phyloP scores from a whole-genome alignment of 1,140 invertebrate genomes.

The Cepaea nemoralis region DNA sequence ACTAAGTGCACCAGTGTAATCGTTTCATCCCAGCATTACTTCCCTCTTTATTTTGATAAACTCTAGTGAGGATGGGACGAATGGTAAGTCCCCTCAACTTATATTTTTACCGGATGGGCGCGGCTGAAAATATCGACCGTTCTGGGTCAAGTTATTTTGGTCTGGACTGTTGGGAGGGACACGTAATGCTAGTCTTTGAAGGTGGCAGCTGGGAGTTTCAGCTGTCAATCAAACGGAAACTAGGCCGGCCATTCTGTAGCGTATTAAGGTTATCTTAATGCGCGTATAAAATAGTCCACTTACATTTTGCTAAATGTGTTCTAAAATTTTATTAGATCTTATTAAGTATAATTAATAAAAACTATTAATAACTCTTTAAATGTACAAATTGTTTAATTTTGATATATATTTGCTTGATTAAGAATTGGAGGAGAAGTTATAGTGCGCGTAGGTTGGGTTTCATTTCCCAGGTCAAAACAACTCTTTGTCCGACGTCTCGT shows the following conservation, averaged over 20 bases:
- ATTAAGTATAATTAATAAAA: neutral
- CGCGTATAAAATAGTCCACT: neutral
- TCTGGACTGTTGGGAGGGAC: conserved; percentile 12
- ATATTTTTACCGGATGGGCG: conserved; percentile 16
- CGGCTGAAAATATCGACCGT: conserved; percentile 33
- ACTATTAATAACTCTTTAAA: neutral
- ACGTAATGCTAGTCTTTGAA: conserved; percentile 21
- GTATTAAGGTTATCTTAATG: neutral
- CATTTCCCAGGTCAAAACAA: conserved; percentile 28
- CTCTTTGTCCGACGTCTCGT: conserved; percentile 30
- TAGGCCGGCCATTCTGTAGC: conserved; percentile 10
- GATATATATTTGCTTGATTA: neutral
- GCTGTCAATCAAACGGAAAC: conserved; percentile 37
- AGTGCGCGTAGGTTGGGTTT: conserved; percentile 31
- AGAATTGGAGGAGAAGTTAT: neutral
- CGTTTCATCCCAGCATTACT: no score
- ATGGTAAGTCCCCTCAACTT: neutral
- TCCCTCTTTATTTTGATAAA: no score
- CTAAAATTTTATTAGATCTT: neutral
- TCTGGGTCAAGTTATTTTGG: conserved; percentile 13
- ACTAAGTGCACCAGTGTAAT: no score
- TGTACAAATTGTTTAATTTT: neutral
- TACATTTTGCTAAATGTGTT: neutral
- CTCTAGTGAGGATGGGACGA: neutral
- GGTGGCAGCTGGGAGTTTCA: conserved; percentile 16